Conservation (phyloP, 2,113 vertebrate genomes). For the Cercopithecus mona region DNA sequence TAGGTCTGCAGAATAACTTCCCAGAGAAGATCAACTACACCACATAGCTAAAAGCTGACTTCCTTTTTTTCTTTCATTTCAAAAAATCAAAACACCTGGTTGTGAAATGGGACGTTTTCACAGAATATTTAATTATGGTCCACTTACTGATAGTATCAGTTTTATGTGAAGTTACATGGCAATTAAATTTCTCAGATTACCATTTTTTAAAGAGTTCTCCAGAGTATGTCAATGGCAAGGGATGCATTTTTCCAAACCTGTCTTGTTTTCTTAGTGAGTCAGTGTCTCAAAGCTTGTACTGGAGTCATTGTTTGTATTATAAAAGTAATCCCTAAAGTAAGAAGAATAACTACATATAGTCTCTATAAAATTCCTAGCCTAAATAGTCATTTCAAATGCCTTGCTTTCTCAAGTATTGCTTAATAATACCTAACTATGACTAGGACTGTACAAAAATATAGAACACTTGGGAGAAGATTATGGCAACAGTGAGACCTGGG, state of each 20-base stretch:
- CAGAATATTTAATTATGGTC: slow-evolving; percentile 42
- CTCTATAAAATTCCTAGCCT: slow-evolving; percentile 47
- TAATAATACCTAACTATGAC: slow-evolving; percentile 23
- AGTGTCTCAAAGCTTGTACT: slow-evolving; percentile 71
- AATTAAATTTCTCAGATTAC: slow-evolving; percentile 76
- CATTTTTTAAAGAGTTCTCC: slow-evolving; percentile 64
- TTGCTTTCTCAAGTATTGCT: slow-evolving; percentile 35
- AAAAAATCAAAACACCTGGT: slow-evolving; percentile 54
- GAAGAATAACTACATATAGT: slow-evolving; percentile 44
- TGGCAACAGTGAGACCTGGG: slow-evolving; percentile 16
- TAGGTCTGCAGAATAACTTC: background rate
- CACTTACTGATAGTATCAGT: slow-evolving; percentile 45
- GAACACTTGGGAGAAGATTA: slow-evolving; percentile 7
- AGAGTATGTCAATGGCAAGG: slow-evolving; percentile 70
- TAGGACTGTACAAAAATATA: slow-evolving; percentile 25
- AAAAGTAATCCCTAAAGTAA: slow-evolving; percentile 73
- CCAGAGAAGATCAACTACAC: background rate
- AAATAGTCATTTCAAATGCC: slow-evolving; percentile 65
- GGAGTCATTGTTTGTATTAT: slow-evolving; percentile 66
- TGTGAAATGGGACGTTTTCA: slow-evolving; percentile 25
- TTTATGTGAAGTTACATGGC: slow-evolving; percentile 27
- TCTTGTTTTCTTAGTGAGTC: slow-evolving; percentile 81
- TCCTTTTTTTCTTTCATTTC: background rate
- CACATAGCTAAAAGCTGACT: background rate
- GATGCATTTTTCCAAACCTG: slow-evolving; percentile 78